Base-by-base conservation (phyloP, 2,888 invertebrate species). In the Molorchus minor region DNA sequence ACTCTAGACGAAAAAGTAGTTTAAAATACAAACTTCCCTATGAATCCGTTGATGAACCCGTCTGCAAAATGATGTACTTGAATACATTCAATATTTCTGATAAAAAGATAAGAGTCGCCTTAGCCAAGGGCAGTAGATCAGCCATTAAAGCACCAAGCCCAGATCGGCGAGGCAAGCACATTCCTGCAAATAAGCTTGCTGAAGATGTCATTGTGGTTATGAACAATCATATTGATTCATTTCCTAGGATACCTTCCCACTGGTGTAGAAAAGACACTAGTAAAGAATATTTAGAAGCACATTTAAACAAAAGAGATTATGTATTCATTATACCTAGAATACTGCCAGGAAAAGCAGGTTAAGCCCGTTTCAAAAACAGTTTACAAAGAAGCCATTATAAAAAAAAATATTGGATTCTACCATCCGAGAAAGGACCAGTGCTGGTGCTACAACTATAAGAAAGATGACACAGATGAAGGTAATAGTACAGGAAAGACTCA, bases 211-310 rank as follows among this genome's bases (percentile, higher is more conserved):
- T 12, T 19, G 12, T n/a, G 12, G 7, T 43, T 35, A 46, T 46
- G 45, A 55, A 46, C 19, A 38, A 46, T 36, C 55, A 55, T 38
- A 55, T 55, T 38, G 55, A 55, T 16, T 55, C 46, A 10, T 55
- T 55, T 36, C 43, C 55, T n/a, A 45, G 38, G 15, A 20, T 43
- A 17, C 38, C 29, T 16, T 30, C 17, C n/a, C 41, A 47, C 44
- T 47, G 47, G 56, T 56, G 56, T 38, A n/a, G 47, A 17, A 36
- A 40, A 56, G 47, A 56, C 17, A 40, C 30, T 35, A 47, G 13
- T 3, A 56, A 56, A 25, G 40, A 56, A 47, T 56, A 56, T 19
- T 40, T 40, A 20, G 40, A 56, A 47, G 17, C 38, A 17, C n/a
- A 33, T 30, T 21, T 56, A 30, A 56, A 56, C 38, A 53, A 47